Evolutionary conservation across 30 jellyfish, hydroid and myxozoan species (phyloP).

Genomic region (Hydractinia symbiolongicarpus): DNA sequence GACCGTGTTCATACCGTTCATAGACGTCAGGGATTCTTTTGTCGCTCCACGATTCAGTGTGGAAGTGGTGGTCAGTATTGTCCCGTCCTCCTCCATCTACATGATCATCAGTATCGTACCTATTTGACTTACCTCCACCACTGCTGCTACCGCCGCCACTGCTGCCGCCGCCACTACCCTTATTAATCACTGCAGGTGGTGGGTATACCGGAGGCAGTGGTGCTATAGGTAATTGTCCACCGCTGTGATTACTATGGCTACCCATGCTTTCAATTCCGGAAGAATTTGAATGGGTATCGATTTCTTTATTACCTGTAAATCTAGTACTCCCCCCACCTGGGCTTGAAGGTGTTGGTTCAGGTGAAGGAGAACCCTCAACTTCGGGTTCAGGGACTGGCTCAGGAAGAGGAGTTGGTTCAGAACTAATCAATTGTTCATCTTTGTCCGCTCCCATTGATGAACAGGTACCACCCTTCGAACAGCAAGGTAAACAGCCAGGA

Average conservation of each 20-base stretch:
- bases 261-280: too few species aligned
- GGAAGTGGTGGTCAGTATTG: not conserved
- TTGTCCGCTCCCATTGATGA: slow-evolving; percentile 63
- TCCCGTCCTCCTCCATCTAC: too few species aligned
- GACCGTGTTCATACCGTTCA: not conserved
- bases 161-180: too few species aligned
- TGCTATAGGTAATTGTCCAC: not conserved
- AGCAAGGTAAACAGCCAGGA: slow-evolving; percentile 51
- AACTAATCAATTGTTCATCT: not conserved
- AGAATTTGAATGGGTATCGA: too few species aligned
- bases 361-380: not conserved
- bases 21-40: slow-evolving; percentile 1
- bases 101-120: too few species aligned
- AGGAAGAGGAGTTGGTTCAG: not conserved
- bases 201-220: slow-evolving; percentile 7
- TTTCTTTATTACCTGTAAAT: too few species aligned
- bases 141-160: too few species aligned
- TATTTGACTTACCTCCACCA: too few species aligned
- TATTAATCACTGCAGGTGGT: too few species aligned
- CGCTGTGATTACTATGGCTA: too few species aligned
- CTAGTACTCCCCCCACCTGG: too few species aligned
- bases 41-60: slow-evolving; percentile 38
- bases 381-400: not conserved
- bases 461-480: slow-evolving; percentile 75
- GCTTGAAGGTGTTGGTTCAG: too few species aligned